Percentiles rank a stretch among this genome's conserved stretches.
These are phyloP conservation scores for Malurus splendens DNA, from an alignment of 2,797 vertebrate genomes.

Conservation along the genomic window DNA sequence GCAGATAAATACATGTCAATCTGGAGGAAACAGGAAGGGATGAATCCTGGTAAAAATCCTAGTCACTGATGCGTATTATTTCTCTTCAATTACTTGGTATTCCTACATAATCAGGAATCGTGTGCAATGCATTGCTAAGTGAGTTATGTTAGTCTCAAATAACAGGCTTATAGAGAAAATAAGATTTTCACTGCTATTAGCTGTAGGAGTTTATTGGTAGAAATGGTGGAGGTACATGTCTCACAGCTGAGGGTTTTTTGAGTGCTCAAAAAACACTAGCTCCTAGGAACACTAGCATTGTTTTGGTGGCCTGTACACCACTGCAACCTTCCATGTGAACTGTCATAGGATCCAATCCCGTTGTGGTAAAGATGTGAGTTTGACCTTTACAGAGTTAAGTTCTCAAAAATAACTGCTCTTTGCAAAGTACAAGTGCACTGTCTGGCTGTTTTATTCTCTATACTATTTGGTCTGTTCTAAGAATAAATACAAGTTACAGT, in stretches of 20 bases:
- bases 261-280: background rate
- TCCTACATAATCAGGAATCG: background rate
- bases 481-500: background rate
- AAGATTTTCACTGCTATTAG: background rate
- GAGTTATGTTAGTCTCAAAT: background rate
- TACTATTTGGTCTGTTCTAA: background rate
- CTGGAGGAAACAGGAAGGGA: background rate
- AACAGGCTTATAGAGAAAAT: background rate
- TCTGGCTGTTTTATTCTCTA: background rate
- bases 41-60: constrained; percentile 25
- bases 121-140: constrained; percentile 5
- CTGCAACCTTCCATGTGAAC: background rate
- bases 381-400: background rate
- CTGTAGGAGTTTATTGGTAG: background rate
- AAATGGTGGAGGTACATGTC: background rate
- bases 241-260: background rate
- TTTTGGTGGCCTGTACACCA: background rate
- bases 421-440: background rate
- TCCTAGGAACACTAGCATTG: background rate
- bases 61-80: background rate
- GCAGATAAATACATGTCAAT: background rate
- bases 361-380: background rate
- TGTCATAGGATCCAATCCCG: background rate
- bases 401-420: background rate
- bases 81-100: constrained; percentile 18